Evolutionary conservation across 2,888 invertebrate species (phyloP).

Genomic region (Cephus nigrinus): DNA sequence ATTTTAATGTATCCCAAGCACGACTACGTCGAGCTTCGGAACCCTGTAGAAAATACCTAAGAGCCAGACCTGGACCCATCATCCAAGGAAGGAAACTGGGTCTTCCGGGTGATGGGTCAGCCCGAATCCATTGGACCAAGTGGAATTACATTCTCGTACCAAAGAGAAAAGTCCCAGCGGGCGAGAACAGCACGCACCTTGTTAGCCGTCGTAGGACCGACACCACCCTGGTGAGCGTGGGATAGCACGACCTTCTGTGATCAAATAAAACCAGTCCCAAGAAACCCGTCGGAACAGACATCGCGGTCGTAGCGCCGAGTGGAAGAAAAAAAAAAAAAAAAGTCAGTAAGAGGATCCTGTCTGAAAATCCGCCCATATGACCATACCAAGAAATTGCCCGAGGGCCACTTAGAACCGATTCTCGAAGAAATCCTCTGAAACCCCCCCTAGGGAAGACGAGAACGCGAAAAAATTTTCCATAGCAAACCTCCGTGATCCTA

Average conservation of each 20-base stretch:
- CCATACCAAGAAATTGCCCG: not conserved
- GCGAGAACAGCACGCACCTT: slow-evolving; percentile 16
- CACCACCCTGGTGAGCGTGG: slow-evolving; percentile 34
- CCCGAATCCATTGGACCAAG: not conserved
- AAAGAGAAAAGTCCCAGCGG: not conserved
- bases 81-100: not conserved
- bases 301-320: not conserved
- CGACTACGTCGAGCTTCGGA: not conserved
- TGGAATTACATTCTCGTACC: not conserved
- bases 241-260: slow-evolving; percentile 41
- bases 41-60: not conserved
- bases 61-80: not conserved
- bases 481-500: not conserved
- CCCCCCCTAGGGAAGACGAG: not conserved
- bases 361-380: not conserved
- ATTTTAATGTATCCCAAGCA: not conserved
- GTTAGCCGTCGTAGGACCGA: slow-evolving; percentile 22
- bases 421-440: not conserved
- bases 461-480: not conserved
- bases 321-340: not conserved
- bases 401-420: not conserved
- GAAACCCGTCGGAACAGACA: not conserved
- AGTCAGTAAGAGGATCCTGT: not conserved
- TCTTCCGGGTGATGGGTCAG: not conserved
- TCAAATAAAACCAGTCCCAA: slow-evolving; percentile 31